A percentile compares a stretch with the other conserved stretches of the same genome.
phyloP scores from a whole-genome alignment of 2,888 invertebrate species.

The Troides aeacus region DNA sequence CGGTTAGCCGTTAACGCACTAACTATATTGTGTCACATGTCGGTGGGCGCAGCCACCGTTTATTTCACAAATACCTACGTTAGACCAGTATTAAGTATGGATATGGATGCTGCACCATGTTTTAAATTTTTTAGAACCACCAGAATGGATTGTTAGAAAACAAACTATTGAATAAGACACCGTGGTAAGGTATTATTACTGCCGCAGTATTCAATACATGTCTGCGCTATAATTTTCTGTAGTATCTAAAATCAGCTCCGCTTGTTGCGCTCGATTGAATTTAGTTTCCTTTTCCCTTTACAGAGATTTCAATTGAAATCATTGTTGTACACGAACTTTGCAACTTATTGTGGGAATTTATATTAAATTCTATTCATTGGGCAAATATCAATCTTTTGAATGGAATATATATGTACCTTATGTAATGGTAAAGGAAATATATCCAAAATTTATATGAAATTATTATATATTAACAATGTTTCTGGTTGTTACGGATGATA shows the following conservation, averaged over 20 bases:
- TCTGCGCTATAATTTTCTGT: constrained; percentile 29
- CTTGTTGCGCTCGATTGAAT: constrained; percentile 31
- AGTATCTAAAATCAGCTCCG: constrained; percentile 30
- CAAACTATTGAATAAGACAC: constrained; percentile 19
- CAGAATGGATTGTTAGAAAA: constrained; percentile 8
- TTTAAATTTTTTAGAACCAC: background rate
- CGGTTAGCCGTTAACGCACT: too few species aligned
- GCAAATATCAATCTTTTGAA: background rate
- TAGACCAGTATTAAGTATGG: too few species aligned
- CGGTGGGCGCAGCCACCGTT: too few species aligned
- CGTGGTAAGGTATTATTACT: constrained; percentile 4
- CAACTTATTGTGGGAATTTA: constrained; percentile 26
- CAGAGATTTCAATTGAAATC: constrained; percentile 31
- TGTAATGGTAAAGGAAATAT: background rate
- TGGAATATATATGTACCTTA: background rate
- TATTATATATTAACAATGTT: background rate
- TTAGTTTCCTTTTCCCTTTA: constrained; percentile 28
- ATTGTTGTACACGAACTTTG: constrained; percentile 29
- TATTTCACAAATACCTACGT: too few species aligned
- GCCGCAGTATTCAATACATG: constrained; percentile 25
- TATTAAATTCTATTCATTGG: constrained; percentile 20
- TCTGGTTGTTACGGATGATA: background rate
- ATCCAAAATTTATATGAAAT: too few species aligned
- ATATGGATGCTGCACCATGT: background rate
- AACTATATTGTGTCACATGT: too few species aligned